These are phyloP conservation scores for Spheniscus mendiculus DNA, from an alignment of 2,113 vertebrate species.

Conservation along the genomic window DNA sequence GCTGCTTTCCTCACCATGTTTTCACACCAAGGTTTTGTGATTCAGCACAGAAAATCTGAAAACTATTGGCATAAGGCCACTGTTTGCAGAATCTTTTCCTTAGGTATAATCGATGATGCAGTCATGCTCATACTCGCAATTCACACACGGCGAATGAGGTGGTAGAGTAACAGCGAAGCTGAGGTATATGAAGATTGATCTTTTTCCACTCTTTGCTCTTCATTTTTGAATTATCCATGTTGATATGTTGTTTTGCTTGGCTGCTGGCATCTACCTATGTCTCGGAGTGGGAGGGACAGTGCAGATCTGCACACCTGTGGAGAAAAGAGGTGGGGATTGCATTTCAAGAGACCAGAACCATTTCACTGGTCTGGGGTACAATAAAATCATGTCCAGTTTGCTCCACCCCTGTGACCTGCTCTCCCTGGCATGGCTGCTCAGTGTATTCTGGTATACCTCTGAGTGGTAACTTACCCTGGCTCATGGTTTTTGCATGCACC, in stretches of 20 bases:
- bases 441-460: not conserved
- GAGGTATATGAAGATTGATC: not conserved
- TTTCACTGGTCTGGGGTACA: not conserved
- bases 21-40: not conserved
- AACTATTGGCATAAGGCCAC: not conserved
- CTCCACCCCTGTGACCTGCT: not conserved
- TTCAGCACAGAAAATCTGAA: conserved; percentile 5
- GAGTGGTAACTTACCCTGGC: not conserved
- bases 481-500: not conserved
- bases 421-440: not conserved
- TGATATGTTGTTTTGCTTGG: not conserved
- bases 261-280: not conserved
- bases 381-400: not conserved
- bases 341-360: not conserved
- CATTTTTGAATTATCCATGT: not conserved
- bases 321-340: not conserved
- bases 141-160: not conserved
- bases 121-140: not conserved
- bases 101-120: not conserved
- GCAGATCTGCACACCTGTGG: not conserved
- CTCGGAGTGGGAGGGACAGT: not conserved
- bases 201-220: not conserved
- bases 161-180: not conserved
- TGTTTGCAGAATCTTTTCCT: conserved; percentile 20
- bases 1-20: not conserved